Percentiles rank a stretch among this genome's conserved stretches.
These are phyloP conservation scores for Acrobeloides nanus DNA, from an alignment of 2,888 invertebrate species.

Conservation along the genomic window DNA sequence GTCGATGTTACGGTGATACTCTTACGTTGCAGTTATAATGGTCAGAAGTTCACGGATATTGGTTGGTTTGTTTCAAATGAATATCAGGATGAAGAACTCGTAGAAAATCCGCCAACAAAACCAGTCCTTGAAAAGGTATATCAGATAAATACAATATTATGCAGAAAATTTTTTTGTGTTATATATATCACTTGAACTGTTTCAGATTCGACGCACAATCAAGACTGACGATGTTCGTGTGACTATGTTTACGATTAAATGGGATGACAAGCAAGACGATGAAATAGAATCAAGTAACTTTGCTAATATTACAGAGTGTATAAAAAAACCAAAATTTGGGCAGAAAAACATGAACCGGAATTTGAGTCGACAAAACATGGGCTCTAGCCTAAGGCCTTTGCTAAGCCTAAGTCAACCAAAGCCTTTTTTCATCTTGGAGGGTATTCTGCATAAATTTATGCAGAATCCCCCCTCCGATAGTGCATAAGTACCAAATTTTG, in stretches of 20 bases:
- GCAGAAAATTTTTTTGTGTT: neutral
- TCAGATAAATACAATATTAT: neutral
- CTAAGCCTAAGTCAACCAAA: too few species aligned
- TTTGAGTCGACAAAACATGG: too few species aligned
- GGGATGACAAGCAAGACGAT: slow-evolving; percentile 47
- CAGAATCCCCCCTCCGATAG: too few species aligned
- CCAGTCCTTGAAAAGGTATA: slow-evolving; percentile 89
- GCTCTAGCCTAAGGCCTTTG: too few species aligned
- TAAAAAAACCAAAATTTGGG: too few species aligned
- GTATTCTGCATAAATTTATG: too few species aligned
- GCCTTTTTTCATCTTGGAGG: too few species aligned
- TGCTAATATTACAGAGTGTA: too few species aligned
- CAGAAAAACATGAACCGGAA: too few species aligned
- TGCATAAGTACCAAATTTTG: too few species aligned
- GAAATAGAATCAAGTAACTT: too few species aligned
- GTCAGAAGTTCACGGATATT: slow-evolving; percentile 73
- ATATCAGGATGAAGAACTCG: slow-evolving; percentile 81
- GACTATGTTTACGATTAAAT: slow-evolving; percentile 58
- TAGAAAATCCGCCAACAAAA: slow-evolving; percentile 84
- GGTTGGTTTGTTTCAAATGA: slow-evolving; percentile 98
- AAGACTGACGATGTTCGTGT: slow-evolving; percentile 56
- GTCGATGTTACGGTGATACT: slow-evolving; percentile 96
- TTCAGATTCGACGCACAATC: slow-evolving; percentile 26
- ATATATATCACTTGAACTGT: neutral
- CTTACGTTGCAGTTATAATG: slow-evolving; percentile 67